These are phyloP conservation scores for Ochlodes sylvanus DNA, from an alignment of 2,888 invertebrate species.

Conservation along the genomic window DNA sequence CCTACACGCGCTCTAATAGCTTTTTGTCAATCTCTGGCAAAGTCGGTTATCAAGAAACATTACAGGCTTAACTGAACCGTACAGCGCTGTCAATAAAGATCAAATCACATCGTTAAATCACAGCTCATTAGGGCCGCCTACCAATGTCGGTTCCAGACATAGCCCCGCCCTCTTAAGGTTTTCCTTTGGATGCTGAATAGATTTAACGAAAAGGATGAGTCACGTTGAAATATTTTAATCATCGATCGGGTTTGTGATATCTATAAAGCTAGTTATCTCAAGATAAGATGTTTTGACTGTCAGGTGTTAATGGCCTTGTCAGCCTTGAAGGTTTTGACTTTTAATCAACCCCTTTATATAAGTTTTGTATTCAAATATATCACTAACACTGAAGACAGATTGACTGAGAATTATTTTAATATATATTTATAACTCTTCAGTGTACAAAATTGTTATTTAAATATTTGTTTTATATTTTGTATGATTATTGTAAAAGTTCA, in stretches of 20 bases:
- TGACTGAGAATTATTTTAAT: too few species aligned
- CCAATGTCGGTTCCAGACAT: slow-evolving; percentile 55
- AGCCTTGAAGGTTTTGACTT: not conserved
- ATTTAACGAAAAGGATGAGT: slow-evolving; percentile 57
- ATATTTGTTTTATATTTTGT: too few species aligned
- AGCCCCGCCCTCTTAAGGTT: slow-evolving; percentile 57
- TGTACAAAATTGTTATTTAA: too few species aligned
- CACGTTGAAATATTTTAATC: slow-evolving; percentile 48
- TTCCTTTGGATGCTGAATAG: slow-evolving; percentile 44
- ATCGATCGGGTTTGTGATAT: slow-evolving; percentile 46
- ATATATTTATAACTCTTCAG: too few species aligned
- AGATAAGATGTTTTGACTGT: not conserved
- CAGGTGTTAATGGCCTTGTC: not conserved
- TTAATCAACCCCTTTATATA: too few species aligned
- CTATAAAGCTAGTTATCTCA: slow-evolving; percentile 20
- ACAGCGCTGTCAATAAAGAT: slow-evolving; percentile 53
- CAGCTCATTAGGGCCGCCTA: slow-evolving; percentile 63
- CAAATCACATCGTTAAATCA: slow-evolving; percentile 49
- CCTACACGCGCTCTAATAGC: slow-evolving; percentile 48
- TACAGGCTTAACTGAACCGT: slow-evolving; percentile 46
- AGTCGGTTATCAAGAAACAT: slow-evolving; percentile 44
- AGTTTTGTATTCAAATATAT: too few species aligned
- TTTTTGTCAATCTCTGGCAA: slow-evolving; percentile 52
- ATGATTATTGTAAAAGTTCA: too few species aligned
- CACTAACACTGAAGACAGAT: too few species aligned